These are phyloP conservation scores for Poeciliopsis paucimaculata DNA, from an alignment of 2,797 vertebrate species.

Conservation along the genomic window DNA sequence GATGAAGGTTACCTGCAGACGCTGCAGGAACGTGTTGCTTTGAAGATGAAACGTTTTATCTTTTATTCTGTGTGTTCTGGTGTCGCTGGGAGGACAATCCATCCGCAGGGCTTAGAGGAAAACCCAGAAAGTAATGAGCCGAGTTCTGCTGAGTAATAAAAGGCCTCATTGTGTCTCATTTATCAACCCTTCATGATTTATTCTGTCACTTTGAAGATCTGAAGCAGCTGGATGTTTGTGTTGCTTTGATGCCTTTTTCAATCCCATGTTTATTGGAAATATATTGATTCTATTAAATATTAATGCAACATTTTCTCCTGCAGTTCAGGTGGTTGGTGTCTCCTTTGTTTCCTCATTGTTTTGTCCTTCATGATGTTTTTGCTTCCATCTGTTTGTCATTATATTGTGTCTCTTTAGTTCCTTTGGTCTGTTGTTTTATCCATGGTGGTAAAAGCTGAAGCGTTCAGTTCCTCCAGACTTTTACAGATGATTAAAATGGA, in stretches of 20 bases:
- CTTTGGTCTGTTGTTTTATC: not conserved
- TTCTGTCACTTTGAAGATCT: not conserved
- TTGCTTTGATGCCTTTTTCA: not conserved
- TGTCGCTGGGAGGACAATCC: constrained; percentile 14
- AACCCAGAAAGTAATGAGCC: not conserved
- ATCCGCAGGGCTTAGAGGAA: not conserved
- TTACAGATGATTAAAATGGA: not conserved
- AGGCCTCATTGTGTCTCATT: not conserved
- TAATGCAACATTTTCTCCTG: not conserved
- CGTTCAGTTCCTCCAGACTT: not conserved
- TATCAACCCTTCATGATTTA: not conserved
- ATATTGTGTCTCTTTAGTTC: not conserved
- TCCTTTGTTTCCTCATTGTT: not conserved
- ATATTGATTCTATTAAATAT: not conserved
- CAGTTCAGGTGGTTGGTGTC: not conserved
- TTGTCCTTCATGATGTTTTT: not conserved
- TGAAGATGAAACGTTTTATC: constrained; percentile 40
- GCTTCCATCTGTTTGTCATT: not conserved
- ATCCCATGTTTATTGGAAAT: not conserved
- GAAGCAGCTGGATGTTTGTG: not conserved
- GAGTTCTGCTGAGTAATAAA: not conserved
- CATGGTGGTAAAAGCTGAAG: not conserved
- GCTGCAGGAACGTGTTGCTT: constrained; percentile 28
- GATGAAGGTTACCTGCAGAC: constrained; percentile 66
- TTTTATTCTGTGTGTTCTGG: constrained; percentile 43